Evolutionary conservation across 1,140 invertebrate genomes (phyloP).

Genomic region (Vollenhovia emeryi): DNA sequence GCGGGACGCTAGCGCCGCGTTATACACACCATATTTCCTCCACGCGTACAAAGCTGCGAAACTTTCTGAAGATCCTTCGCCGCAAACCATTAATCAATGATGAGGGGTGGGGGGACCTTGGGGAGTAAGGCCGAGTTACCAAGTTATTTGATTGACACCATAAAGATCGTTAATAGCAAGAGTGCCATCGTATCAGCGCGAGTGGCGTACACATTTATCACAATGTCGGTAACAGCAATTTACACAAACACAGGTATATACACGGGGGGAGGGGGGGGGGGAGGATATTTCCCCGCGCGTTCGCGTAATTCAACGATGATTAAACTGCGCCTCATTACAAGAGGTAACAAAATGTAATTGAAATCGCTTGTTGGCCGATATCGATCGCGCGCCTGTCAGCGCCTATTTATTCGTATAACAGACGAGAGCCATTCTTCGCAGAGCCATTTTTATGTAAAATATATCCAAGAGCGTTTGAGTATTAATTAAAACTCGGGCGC

Average conservation of each 20-base stretch:
- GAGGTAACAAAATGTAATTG: conserved; percentile 61
- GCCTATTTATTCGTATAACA: conserved; percentile 44
- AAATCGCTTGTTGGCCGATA: conserved; percentile 49
- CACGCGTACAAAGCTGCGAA: conserved; percentile 25
- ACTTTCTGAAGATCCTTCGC: conserved; percentile 51
- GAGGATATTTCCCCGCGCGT: conserved; percentile 1
- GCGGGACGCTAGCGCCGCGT: background rate
- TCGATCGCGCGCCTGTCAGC: conserved; percentile 48
- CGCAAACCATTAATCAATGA: conserved; percentile 50
- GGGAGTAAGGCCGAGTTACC: conserved; percentile 45
- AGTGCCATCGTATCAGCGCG: conserved; percentile 57
- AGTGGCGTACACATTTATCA: conserved; percentile 55
- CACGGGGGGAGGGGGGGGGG: no score
- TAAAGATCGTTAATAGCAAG: conserved; percentile 61
- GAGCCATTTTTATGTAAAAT: conserved; percentile 46
- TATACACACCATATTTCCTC: conserved; percentile 45
- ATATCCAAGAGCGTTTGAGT: conserved; percentile 38
- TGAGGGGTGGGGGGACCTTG: background rate
- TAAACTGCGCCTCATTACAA: conserved; percentile 60
- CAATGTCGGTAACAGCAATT: conserved; percentile 60
- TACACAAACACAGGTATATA: conserved; percentile 32
- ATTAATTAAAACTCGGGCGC: conserved; percentile 49
- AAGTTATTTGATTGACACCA: conserved; percentile 59
- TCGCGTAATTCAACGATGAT: conserved; percentile 57
- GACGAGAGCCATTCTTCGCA: conserved; percentile 23